These are phyloP conservation scores for Pterocles gutturalis DNA, from an alignment of 2,113 vertebrate genomes.

Conservation along the genomic window DNA sequence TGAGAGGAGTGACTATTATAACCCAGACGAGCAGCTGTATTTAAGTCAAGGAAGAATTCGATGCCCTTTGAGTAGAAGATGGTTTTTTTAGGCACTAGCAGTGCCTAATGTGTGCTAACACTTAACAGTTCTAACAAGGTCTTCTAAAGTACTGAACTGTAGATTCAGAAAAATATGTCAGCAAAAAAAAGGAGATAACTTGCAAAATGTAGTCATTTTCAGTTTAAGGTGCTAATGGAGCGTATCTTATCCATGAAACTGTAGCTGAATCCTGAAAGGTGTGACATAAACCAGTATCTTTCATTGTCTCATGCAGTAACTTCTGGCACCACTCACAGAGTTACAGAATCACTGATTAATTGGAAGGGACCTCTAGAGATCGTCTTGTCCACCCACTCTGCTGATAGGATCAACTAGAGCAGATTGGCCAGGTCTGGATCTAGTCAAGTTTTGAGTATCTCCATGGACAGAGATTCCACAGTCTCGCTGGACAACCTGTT, in stretches of 20 bases:
- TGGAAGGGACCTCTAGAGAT: background rate
- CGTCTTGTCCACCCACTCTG: rapidly evolving
- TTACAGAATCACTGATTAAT: background rate
- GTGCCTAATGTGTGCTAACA: background rate
- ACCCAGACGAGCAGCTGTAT: background rate
- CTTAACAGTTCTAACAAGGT: background rate
- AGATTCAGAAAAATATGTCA: background rate
- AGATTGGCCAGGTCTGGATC: background rate
- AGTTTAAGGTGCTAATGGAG: background rate
- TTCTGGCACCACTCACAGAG: background rate
- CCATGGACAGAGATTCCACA: background rate
- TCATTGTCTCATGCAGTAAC: background rate
- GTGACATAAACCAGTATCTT: background rate
- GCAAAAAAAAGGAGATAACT: background rate
- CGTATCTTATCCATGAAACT: background rate
- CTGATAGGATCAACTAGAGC: background rate
- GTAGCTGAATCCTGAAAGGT: background rate
- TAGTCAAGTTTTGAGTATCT: background rate
- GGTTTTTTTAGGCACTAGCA: background rate
- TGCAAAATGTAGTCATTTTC: background rate
- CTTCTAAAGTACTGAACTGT: background rate
- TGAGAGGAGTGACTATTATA: background rate
- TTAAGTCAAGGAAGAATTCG: background rate
- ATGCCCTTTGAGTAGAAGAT: background rate
- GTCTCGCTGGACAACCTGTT: background rate